Evolutionary conservation across 2,888 invertebrate genomes (phyloP), one percentile per base, ranked within the genome.

Genomic region (Rhamnusium bicolor): DNA sequence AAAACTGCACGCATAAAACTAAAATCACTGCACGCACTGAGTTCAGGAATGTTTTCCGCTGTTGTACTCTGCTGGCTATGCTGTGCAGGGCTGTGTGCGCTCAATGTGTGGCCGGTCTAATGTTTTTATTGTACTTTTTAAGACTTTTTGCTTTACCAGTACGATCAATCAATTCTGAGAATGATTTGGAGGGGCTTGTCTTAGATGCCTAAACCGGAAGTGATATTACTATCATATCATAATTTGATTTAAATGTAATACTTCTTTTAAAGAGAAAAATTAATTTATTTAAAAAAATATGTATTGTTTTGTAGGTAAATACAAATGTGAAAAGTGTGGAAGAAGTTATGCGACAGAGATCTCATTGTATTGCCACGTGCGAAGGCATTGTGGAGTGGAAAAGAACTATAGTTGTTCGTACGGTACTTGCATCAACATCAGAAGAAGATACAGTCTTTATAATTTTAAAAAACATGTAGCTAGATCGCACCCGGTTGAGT

Each of bases 401-500:
- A 58, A 18, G 21, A 68, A 27, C 24, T 60, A 32, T 19, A 40
- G 54, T 18, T 66, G 66, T 12, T 18, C 40, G 0, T 66, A 66
- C 19, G 66, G 66, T 12, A 29, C 53, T 8, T 66, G 66, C 21
- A 21, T 40, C 12, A 40, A 54, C 19, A 32, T 40, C 5, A 29
- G 46, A 40, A 66, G 54, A 40, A 54, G 40, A 27, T 66, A 66
- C 18, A 66, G 19, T 24, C 66, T n/a, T 3, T 66, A 66, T 24
- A 66, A 66, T 54, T 66, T 16, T 46, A 53, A 54, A 21, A 66
- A 66, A 40, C 66, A 66, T 21, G 54, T 66, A 12, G 66, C 66
- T 18, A 66, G 66, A 32, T 66, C 66, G 4, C 66, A 66, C 32
- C 66, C 66, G 2, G 3, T 21, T n/a, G 66, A 66, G 19, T 66